Base-by-base conservation (phyloP, 2,888 invertebrate species). In the Fragum sueziense region DNA sequence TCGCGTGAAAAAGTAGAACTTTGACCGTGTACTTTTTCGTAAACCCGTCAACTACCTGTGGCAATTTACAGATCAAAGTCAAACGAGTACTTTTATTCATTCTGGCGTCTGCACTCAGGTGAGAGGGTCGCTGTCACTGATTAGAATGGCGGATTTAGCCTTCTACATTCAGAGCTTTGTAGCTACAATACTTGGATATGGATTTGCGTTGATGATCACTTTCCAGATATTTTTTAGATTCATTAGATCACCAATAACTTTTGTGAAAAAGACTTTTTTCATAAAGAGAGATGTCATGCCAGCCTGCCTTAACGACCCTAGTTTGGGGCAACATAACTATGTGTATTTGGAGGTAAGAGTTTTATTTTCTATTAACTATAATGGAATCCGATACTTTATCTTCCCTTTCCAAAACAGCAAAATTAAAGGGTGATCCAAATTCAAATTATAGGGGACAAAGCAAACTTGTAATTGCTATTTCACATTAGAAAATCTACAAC, bases 321-420 rank as follows among this genome's bases (percentile, higher is more conserved):
- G 71, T 59, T 67, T 87, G 34, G 88, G 88, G 41, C 79, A 82
- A 9, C 88, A 88, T 62, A 82, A 82, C 33, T 88, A 81, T 74
- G 76, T 87, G n/a, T 86, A 87, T 72, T 62, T 88, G 9, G 85
- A 88, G 87, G 88, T 87, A 74, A 78, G 70, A 25, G 27, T 47
- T 57, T 22, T 2, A 54, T 29, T 61, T 29, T 59, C 6, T 29
- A 34, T 33, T 22, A 37, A 37, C 37, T 37, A 37, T 37, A 9
- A 14, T 9, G 14, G 37, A 37, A 14, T 37, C 37, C 37, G 14
- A 37, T 37, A 37, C 37, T 37, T 37, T 37, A 14, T n/a, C 25
- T 2, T 22, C 25, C 57, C 57, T 2, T 57, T 57, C 2, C 61
- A 1, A 61, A 29, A 29, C 61, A 1, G 25, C 61, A 61, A 31